phyloP scores from a whole-genome alignment of 2,113 vertebrate genomes.

The Xiphophorus hellerii region DNA sequence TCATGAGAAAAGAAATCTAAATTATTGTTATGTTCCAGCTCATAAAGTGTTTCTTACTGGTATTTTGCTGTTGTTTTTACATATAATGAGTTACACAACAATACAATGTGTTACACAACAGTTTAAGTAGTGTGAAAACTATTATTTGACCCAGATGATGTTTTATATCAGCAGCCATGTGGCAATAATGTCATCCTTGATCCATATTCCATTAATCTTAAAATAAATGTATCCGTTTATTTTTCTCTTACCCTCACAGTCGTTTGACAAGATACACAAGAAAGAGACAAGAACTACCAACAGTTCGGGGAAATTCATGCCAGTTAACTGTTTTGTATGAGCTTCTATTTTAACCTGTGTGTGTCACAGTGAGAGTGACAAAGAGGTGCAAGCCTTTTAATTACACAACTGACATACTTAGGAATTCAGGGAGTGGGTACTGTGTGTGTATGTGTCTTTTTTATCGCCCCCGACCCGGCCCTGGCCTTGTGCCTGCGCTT shows the following conservation, averaged over 20 bases:
- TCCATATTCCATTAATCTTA: too few relatives aligned
- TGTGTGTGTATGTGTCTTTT: slow-evolving; percentile 24
- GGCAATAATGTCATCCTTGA: too few relatives aligned
- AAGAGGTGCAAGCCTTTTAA: slow-evolving; percentile 71
- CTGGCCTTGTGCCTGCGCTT: slow-evolving; percentile 60
- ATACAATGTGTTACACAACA: too few relatives aligned
- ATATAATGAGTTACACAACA: too few relatives aligned
- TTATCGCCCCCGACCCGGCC: slow-evolving; percentile 58
- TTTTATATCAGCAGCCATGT: too few relatives aligned
- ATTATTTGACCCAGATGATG: too few relatives aligned
- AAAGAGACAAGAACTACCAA: too few relatives aligned
- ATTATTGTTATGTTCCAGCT: too few relatives aligned
- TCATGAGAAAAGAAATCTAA: background rate
- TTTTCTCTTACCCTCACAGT: too few relatives aligned
- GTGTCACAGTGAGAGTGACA: slow-evolving; percentile 75
- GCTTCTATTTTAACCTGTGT: background rate
- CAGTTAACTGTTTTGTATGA: background rate
- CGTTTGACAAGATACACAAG: too few relatives aligned
- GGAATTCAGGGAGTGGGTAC: slow-evolving; percentile 56
- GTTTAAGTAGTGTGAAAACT: too few relatives aligned
- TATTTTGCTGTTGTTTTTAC: background rate
- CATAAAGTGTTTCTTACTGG: background rate
- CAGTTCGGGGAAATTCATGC: background rate
- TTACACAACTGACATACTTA: slow-evolving; percentile 61
- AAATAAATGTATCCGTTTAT: too few relatives aligned